Base-by-base conservation (phyloP, 2,113 vertebrate genomes). In the Tenebrosternarchus preto region DNA sequence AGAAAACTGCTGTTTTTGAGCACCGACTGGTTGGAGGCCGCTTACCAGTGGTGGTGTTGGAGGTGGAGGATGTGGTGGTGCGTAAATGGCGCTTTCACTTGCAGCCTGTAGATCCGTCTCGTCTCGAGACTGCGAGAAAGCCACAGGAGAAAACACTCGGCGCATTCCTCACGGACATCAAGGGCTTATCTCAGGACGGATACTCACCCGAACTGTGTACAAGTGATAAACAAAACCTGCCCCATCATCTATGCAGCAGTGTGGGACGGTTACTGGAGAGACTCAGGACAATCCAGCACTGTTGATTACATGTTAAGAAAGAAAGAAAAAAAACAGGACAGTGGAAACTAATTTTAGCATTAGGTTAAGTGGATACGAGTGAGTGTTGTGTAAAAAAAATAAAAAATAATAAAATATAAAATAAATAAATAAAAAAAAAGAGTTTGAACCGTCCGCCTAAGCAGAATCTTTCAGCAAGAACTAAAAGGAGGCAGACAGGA, bases 161-260 rank as follows among this genome's bases (percentile, higher is more conserved):
- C 17, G 20, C 78, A 81, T 78, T 84, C 78, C 69, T 81, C 27
- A 56, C 29, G 63, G 69, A 68, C 60, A 11, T 7, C 50, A 17
- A 39, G 5, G 39, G 7, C 61, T 84, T 84, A 84, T 81, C 78
- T 81, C 69, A 8, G 19, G 63, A 31, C 43, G 77, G 75, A 85
- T 77, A 85, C 63, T 43, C 53, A 57, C 17, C 63, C 24, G 11
- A 61, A 77, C 53, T 57, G 27, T 74, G 77, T 5, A 29, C 33
- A 82, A 70, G 68, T 56, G 78, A 83, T 43, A 78, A 80, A 80
- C 81, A 79, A 79, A n/a, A 36, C 31, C 43, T 7, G 3, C 20
- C 15, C 31, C 19, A 39, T 74, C 80, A 22, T 50, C 6, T 16
- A 33, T 33, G 25, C 53, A 15, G 2, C 53, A 36, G 46, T 20